These are phyloP conservation scores for Cephalopholis sonnerati DNA, from an alignment of 2,113 vertebrate species.

Conservation along the genomic window DNA sequence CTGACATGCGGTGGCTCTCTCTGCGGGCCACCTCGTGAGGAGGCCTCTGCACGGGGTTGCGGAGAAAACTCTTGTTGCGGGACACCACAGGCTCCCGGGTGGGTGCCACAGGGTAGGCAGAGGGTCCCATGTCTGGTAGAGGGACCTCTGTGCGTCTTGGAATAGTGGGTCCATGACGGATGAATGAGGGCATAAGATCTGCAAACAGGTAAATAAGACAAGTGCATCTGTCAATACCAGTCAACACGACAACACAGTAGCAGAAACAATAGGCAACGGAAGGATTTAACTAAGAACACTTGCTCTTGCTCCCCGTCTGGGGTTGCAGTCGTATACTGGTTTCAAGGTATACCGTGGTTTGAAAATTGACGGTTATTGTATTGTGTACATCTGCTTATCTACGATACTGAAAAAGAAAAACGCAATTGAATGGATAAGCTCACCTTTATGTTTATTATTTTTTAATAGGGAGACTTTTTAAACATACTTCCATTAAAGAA, in stretches of 20 bases:
- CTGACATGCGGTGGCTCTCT: conserved; percentile 95
- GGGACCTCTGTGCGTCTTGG: conserved; percentile 93
- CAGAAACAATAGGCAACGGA: background rate
- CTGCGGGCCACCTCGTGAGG: conserved; percentile 91
- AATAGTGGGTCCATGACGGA: conserved; percentile 98
- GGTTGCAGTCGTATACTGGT: too few species aligned
- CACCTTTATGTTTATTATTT: too few species aligned
- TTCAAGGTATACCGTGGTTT: too few species aligned
- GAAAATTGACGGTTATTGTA: too few species aligned
- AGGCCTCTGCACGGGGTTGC: conserved; percentile 87
- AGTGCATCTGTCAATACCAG: background rate
- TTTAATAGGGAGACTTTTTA: too few species aligned
- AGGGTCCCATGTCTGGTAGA: conserved; percentile 86
- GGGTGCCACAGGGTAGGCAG: conserved; percentile 81
- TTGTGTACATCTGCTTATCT: too few species aligned
- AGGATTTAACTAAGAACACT: background rate
- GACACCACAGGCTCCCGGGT: conserved; percentile 86
- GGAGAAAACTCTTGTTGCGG: conserved; percentile 93
- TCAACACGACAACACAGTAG: background rate
- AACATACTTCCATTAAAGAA: too few species aligned
- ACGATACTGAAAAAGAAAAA: too few species aligned
- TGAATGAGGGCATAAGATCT: conserved; percentile 99
- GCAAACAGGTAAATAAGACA: conserved; percentile 26
- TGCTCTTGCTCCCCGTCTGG: background rate
- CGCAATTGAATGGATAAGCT: too few species aligned